Evolutionary conservation across 92 coral and sea anemone species (phyloP).

Genomic region (Montipora capitata): DNA sequence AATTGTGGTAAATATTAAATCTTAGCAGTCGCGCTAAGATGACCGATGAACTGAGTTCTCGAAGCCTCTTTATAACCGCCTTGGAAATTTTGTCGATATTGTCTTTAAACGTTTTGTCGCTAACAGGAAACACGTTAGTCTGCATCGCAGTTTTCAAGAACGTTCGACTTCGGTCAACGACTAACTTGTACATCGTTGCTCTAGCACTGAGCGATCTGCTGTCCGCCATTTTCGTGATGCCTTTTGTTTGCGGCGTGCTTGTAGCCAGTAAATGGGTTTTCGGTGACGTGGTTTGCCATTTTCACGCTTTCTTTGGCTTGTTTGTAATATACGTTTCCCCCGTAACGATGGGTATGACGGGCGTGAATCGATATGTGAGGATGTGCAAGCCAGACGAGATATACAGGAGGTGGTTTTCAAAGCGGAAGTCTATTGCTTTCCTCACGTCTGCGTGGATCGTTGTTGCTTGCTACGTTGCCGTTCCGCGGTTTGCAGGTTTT

Average conservation of each 20-base stretch:
- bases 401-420: background rate
- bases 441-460: background rate
- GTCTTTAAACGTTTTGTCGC: background rate
- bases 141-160: slow-evolving; percentile 1
- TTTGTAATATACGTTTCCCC: slow-evolving; percentile 25
- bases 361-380: slow-evolving; percentile 3
- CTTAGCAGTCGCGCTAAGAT: background rate
- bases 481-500: slow-evolving; percentile 10
- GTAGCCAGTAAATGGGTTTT: slow-evolving; percentile 1
- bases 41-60: background rate
- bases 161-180: slow-evolving; percentile 12
- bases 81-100: background rate
- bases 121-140: slow-evolving; percentile 2
- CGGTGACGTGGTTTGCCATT: background rate
- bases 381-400: background rate
- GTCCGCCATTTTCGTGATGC: slow-evolving; percentile 17
- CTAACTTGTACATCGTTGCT: slow-evolving; percentile 24
- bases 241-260: background rate
- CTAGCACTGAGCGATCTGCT: slow-evolving; percentile 10
- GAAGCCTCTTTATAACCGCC: background rate
- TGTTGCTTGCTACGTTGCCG: slow-evolving; percentile 8
- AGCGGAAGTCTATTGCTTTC: background rate
- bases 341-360: slow-evolving; percentile 16
- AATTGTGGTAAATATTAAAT: too few relatives aligned
- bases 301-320: slow-evolving; percentile 23